Conservation (phyloP, 2,797 vertebrate genomes). For the Huso huso region DNA sequence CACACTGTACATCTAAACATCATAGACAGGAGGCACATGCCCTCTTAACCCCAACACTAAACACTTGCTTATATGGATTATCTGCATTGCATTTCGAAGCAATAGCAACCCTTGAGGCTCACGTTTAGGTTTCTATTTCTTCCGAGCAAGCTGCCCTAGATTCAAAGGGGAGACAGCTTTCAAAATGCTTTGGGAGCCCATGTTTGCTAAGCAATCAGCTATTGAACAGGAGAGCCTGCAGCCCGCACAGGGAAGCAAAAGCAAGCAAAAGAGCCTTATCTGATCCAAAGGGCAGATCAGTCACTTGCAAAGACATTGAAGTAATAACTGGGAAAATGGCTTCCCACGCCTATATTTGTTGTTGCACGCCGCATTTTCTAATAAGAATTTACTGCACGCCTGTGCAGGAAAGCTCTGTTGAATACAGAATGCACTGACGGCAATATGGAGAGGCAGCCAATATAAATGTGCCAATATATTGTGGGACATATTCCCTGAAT, state of each 20-base stretch:
- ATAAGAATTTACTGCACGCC: neutral
- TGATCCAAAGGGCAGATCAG: neutral
- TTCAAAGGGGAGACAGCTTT: neutral
- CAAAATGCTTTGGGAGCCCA: neutral
- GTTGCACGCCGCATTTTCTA: neutral
- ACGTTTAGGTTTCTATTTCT: neutral
- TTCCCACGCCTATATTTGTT: neutral
- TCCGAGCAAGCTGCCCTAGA: neutral
- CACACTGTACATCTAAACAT: neutral
- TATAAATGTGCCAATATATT: too few species aligned
- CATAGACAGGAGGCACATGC: constrained; percentile 3
- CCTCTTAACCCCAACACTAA: constrained; percentile 5
- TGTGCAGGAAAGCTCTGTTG: neutral
- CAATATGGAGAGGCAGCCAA: too few species aligned
- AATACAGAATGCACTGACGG: too few species aligned
- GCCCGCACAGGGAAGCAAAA: neutral
- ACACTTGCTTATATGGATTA: constrained; percentile 16
- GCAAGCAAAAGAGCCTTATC: neutral
- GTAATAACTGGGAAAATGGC: neutral
- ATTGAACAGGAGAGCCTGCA: neutral
- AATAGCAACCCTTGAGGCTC: neutral
- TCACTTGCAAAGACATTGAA: neutral
- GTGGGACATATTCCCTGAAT: too few species aligned
- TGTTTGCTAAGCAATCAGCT: neutral
- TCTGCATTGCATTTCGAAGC: constrained; percentile 12